phyloP scores from a whole-genome alignment of 2,888 invertebrate genomes.

The Eupithecia subfuscata region DNA sequence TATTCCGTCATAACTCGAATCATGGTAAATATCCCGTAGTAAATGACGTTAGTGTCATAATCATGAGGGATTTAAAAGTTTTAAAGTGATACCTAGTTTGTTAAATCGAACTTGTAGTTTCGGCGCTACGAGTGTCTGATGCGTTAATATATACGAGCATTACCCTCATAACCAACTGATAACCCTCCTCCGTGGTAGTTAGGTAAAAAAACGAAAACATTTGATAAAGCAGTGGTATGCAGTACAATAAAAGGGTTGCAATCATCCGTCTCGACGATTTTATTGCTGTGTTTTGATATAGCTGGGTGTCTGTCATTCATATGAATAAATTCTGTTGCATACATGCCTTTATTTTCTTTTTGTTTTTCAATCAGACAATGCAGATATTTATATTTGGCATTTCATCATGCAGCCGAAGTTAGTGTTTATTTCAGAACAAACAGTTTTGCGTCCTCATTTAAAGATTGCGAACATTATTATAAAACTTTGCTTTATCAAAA shows the following conservation, averaged over 20 bases:
- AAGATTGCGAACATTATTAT: not conserved
- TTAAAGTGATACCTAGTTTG: not conserved
- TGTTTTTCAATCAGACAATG: not conserved
- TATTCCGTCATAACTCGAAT: no score
- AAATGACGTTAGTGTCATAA: no score
- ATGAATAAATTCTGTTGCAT: not conserved
- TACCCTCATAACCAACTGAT: not conserved
- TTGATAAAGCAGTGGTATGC: not conserved
- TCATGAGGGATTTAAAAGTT: no score
- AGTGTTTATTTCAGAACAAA: not conserved
- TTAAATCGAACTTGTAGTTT: not conserved
- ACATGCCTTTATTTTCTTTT: not conserved
- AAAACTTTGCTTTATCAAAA: not conserved
- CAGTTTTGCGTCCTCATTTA: not conserved
- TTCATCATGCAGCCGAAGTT: not conserved
- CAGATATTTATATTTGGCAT: not conserved
- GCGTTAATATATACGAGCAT: not conserved
- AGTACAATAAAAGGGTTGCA: not conserved
- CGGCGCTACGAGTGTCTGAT: not conserved
- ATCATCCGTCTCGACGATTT: not conserved
- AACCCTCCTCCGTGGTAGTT: not conserved
- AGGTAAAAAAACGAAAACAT: conserved; percentile 23
- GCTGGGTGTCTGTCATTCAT: not conserved
- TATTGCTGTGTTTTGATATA: not conserved
- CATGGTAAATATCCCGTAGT: no score